Evolutionary conservation across 2,888 invertebrate species (phyloP), one percentile per base, ranked within the genome.

Genomic region (Cetonia aurata): DNA sequence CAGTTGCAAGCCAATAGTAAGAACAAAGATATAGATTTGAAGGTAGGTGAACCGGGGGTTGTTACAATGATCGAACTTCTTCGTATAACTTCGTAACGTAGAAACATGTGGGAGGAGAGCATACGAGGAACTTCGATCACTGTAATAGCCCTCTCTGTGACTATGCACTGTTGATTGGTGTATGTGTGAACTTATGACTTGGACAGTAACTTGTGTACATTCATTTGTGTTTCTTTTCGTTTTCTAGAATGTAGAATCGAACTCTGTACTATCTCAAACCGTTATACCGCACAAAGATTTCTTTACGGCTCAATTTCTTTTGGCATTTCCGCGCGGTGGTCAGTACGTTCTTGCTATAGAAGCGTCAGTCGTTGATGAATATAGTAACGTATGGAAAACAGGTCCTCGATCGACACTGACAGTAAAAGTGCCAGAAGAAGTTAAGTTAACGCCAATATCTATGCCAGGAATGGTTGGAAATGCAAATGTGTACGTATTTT

Each of bases 281-380:
- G 96, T 96, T 1, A 89, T 91, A 9, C 97, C 97, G 0, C 95
- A 96, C 79, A 92, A 96, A 33, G 98, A 98, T 82, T 98, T 97
- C 86, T 96, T 98, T 84, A 93, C 95, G 0, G 95, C 96, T 0
- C 96, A 96, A 83, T 97, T 98, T 84, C 86, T 98, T 60, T 87
- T 98, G 44, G 89, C 91, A 0, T 91, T 95, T 76, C 86, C 87
- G 6, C 83, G 85, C 74, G 90, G 91, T 12, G 91, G 91, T 0
- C 89, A 92, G 74, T 93, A 93, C 83, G 87, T 90, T 72, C 91
- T 97, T 33, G 92, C 91, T 0, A 91, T 96, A 6, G 95, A 95
- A 80, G 95, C 96, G 0, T 92, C 93, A 73, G 91, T 96, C 67
- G 89, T 96, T 0, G 97, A 98, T 83, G 92, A 93, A 75, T 87